Base-by-base conservation (phyloP, 2,113 vertebrate genomes). In the Otolemur garnettii region DNA sequence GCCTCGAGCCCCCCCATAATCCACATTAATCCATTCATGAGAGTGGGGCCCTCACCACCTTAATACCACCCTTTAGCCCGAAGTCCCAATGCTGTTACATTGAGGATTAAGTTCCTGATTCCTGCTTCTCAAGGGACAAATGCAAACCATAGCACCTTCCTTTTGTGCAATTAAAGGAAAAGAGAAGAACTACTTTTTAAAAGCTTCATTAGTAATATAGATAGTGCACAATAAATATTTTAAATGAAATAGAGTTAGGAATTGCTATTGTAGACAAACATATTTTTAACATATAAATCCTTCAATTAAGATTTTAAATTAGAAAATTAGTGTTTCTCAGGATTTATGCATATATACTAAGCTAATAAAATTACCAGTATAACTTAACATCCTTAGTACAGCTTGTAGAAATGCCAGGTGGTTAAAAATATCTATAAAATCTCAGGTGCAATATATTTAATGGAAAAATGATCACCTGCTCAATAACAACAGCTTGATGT, bases 401-500 rank as follows among this genome's bases (percentile, higher is more conserved):
- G 68, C 55, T 90, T 96, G n/a, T 89, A 86, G 77, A 97, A 97
- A 96, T 96, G 80, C 75, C 77, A 95, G 60, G 60, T 95, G 71
- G 66, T 91, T 97, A 97, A 93, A 97, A 96, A 93, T 94, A 94
- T 72, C 82, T 95, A 14, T 60, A 59, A 91, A 92, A 35, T 95
- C 71, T 97, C 84, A 95, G 93, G 80, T 96, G 79, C 62, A 95
- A 79, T 93, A 87, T 92, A 69, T 95, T 96, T 97, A 92, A 93
- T 80, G 35, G 66, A 95, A 92, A 92, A 84, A 87, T 91, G 57
- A 94, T 96, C 87, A 96, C 38, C 66, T 92, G 81, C 53, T 85
- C 66, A 92, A 55, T 88, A 87, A 62, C 60, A 95, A 88, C 84
- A 96, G 45, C 85, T 92, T 97, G 83, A 45, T 83, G 22, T 66